Evolutionary conservation across 2,888 invertebrate species (phyloP), one percentile per base, ranked within the genome.

Genomic region (Archips xylosteana): DNA sequence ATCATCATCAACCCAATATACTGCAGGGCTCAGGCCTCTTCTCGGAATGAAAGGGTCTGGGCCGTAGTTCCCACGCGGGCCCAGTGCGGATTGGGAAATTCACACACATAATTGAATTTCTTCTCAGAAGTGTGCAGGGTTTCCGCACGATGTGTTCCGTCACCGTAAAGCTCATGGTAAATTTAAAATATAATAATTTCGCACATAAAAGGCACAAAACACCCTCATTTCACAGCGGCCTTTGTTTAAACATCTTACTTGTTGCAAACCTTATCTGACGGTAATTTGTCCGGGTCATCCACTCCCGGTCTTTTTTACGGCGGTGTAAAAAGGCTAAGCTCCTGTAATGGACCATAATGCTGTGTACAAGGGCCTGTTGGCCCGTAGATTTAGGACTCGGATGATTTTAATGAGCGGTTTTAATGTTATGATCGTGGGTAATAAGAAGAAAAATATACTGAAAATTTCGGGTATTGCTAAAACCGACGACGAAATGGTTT

Each of bases 351-450:
- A 61, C 60, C 51, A 34, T 74, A 69, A 74, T 71, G 36, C 45
- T 45, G 74, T 70, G 61, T 61, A 69, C 61, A 69, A 61, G 59
- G 59, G 54, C 61, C 67, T 57, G 69, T 60, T 39, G 67, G 65
- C 34, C 12, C 64, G 42, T 8, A 65, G 70, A 54, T 70, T 74
- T 70, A 45, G 51, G 59, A 45, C 64, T 54, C 13, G 60, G 64
- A 64, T 64, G 68, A 45, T 65, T 70, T 74, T 74, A 74, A 74
- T 74, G 70, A 60, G 69, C 47, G 63, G 63, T 59, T 65, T 74
- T 74, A 70, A 74, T 61, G 70, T 70, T 65, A 74, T 74, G 60
- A 70, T 69, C 61, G 34, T 49, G 59, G 57, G 15, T 51, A 73
- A 45, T 63, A 57, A 34, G 57, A 45, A 47, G 54, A 54, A 36